Evolutionary conservation across 2,797 vertebrate species (phyloP).

Genomic region (Emydoidea blandingii): DNA sequence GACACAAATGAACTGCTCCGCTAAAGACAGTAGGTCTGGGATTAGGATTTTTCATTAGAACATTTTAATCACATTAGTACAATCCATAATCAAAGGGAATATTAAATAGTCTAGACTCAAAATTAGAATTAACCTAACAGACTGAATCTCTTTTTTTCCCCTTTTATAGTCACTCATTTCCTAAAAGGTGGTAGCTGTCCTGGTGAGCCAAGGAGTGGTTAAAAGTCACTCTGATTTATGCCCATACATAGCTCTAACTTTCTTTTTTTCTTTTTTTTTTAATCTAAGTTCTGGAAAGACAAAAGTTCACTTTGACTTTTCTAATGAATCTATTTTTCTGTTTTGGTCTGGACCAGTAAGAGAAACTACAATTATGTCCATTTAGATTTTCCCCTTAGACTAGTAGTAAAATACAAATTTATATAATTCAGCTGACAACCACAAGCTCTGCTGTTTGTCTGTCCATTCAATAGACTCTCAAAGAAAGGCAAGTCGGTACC

Average conservation of each 20-base stretch:
- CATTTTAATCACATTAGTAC: slow-evolving; percentile 65
- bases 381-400: slow-evolving; percentile 45
- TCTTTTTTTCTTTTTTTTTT: background rate
- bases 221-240: slow-evolving; percentile 65
- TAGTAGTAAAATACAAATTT: slow-evolving; percentile 36
- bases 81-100: slow-evolving; percentile 41
- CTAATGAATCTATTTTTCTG: slow-evolving; percentile 61
- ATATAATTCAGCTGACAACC: slow-evolving; percentile 52
- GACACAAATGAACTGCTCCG: background rate
- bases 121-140: slow-evolving; percentile 62
- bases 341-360: slow-evolving; percentile 49
- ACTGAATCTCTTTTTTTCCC: background rate
- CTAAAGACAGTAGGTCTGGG: slow-evolving; percentile 11
- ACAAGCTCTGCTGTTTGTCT: background rate
- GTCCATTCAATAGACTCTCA: background rate
- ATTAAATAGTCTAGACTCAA: slow-evolving; percentile 59
- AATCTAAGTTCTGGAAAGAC: slow-evolving; percentile 18
- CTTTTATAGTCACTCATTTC: slow-evolving; percentile 23
- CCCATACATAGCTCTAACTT: background rate
- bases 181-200: slow-evolving; percentile 46
- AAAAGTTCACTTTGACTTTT: slow-evolving; percentile 58
- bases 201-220: slow-evolving; percentile 37
- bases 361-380: slow-evolving; percentile 7
- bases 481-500: background rate
- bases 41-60: slow-evolving; percentile 47